Conservation (phyloP, 2,797 vertebrate species). For the Gymnoscopelus braueri region DNA sequence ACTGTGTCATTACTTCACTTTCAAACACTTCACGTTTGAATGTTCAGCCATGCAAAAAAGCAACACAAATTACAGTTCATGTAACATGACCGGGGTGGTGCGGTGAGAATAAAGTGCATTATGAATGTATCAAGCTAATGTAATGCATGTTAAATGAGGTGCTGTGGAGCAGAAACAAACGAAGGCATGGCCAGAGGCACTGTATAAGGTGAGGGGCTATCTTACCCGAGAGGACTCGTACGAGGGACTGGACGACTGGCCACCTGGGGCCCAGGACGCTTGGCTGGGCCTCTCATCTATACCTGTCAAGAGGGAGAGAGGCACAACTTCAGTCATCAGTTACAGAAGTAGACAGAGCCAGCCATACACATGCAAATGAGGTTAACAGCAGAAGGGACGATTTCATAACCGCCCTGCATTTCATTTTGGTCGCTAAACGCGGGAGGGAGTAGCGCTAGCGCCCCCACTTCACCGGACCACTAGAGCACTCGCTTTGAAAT, state of each 20-base stretch:
- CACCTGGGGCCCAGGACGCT: conserved; percentile 91
- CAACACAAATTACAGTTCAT: conserved; percentile 36
- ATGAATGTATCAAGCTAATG: conserved; percentile 52
- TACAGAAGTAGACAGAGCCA: conserved; percentile 34
- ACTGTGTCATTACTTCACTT: too few species aligned
- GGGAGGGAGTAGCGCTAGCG: too few species aligned
- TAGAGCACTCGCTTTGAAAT: too few species aligned
- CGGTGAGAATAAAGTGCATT: conserved; percentile 42
- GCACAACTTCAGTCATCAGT: conserved; percentile 66
- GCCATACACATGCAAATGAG: conserved; percentile 12
- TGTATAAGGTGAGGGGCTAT: conserved; percentile 50
- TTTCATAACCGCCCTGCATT: neutral
- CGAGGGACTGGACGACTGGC: conserved; percentile 92
- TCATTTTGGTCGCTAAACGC: neutral
- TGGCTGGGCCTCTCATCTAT: conserved; percentile 93
- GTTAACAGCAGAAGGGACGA: neutral
- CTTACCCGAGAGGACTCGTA: conserved; percentile 97
- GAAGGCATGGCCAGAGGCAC: conserved; percentile 56
- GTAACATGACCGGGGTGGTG: conserved; percentile 24
- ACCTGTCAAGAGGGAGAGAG: conserved; percentile 84
- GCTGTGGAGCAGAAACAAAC: conserved; percentile 58
- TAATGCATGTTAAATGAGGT: conserved; percentile 70
- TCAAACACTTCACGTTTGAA: conserved; percentile 14
- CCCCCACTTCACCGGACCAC: too few species aligned
- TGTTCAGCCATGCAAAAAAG: conserved; percentile 39